Percentiles rank a stretch among this genome's conserved stretches.
These are phyloP conservation scores for Burhinus oedicnemus DNA, from an alignment of 2,113 vertebrate species.

Conservation along the genomic window DNA sequence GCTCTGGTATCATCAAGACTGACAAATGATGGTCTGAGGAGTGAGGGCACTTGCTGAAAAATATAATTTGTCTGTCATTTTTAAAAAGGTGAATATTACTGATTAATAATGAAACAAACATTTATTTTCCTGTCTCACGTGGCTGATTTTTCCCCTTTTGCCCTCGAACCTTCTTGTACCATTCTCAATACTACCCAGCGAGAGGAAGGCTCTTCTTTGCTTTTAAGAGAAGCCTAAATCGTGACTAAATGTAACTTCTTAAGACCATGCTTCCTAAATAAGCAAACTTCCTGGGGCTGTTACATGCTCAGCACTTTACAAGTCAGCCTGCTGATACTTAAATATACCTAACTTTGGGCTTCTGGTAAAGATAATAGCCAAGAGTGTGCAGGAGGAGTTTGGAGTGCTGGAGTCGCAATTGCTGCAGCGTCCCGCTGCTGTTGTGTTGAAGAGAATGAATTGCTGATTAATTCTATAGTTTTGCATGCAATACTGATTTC, in stretches of 20 bases:
- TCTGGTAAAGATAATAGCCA: background rate
- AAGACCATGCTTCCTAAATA: background rate
- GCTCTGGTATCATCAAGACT: slow-evolving; percentile 36
- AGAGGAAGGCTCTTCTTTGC: background rate
- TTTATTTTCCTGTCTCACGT: background rate
- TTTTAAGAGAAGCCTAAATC: background rate
- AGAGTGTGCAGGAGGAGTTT: background rate
- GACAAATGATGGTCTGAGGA: slow-evolving; percentile 51
- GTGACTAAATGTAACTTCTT: background rate
- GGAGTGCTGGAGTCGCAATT: background rate
- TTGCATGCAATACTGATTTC: slow-evolving; percentile 70
- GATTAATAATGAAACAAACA: slow-evolving; percentile 8
- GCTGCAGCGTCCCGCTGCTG: slow-evolving; percentile 4
- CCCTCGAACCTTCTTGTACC: background rate
- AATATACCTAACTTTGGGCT: background rate
- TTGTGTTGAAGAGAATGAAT: slow-evolving; percentile 58
- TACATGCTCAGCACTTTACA: background rate
- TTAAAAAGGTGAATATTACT: slow-evolving; percentile 15
- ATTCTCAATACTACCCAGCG: background rate
- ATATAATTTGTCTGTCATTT: slow-evolving; percentile 31
- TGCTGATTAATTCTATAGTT: slow-evolving; percentile 69
- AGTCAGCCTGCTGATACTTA: background rate
- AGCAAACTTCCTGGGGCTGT: background rate
- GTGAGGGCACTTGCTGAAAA: slow-evolving; percentile 47
- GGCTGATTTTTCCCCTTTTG: background rate